Evolutionary conservation across 2,888 invertebrate species (phyloP).

Genomic region (Agonopterix arenella): DNA sequence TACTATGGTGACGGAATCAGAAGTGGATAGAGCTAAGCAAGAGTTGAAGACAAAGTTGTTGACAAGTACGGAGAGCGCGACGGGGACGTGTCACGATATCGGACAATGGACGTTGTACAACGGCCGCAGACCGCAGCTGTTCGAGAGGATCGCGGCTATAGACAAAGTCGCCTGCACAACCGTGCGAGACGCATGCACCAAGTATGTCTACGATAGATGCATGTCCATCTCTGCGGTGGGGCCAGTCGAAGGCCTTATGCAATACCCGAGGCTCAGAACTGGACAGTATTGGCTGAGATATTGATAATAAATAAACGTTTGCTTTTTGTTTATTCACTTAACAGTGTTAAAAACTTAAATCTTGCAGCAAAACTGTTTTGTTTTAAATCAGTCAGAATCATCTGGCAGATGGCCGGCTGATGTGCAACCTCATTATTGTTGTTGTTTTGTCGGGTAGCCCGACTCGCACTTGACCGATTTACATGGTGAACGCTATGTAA

Average conservation of each 20-base stretch:
- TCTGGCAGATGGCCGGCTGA: too few species aligned
- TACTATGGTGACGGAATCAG: constrained; percentile 87
- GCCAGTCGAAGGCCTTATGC: constrained; percentile 88
- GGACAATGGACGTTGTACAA: constrained; percentile 96
- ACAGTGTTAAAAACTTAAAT: too few species aligned
- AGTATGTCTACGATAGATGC: constrained; percentile 93
- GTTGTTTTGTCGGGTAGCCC: too few species aligned
- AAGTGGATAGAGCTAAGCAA: constrained; percentile 93
- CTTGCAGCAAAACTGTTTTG: too few species aligned
- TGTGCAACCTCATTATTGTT: too few species aligned
- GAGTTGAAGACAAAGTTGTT: constrained; percentile 93
- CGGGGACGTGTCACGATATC: constrained; percentile 95
- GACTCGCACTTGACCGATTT: too few species aligned
- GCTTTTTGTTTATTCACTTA: too few species aligned
- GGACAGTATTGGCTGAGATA: constrained; percentile 86
- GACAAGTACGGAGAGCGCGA: constrained; percentile 90
- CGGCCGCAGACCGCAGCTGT: constrained; percentile 88
- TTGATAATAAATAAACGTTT: background rate
- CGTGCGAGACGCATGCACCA: constrained; percentile 86
- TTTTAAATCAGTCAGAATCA: too few species aligned
- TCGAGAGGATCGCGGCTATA: constrained; percentile 90
- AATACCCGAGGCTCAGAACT: constrained; percentile 88
- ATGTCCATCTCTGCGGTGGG: constrained; percentile 96
- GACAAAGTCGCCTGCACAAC: constrained; percentile 84
- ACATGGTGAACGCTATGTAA: too few species aligned